Percentiles rank a stretch among this genome's conserved stretches.
Evolutionary conservation across 2,797 vertebrate species (phyloP).

Genomic region (Spatula clypeata): DNA sequence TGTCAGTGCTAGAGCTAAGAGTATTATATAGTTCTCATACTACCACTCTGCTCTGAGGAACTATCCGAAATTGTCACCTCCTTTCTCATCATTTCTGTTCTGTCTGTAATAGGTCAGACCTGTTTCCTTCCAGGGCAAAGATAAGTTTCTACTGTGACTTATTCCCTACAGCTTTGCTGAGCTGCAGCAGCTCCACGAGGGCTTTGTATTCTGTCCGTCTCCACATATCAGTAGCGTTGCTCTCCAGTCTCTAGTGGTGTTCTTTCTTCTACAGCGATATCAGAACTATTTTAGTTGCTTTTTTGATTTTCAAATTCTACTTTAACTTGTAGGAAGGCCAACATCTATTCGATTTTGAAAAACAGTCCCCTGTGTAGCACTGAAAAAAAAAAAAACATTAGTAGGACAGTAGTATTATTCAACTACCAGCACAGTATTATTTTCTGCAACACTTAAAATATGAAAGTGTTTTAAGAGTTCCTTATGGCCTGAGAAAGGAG

Average conservation of each 20-base stretch:
- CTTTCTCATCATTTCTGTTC: neutral
- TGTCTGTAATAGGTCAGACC: neutral
- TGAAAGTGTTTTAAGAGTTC: neutral
- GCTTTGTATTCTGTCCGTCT: neutral
- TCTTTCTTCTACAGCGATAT: neutral
- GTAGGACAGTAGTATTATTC: too few species aligned
- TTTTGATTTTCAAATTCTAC: conserved; percentile 22
- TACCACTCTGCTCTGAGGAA: neutral
- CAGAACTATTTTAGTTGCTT: conserved; percentile 7
- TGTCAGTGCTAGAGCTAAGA: neutral
- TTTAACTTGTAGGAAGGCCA: neutral
- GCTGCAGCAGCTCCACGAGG: neutral
- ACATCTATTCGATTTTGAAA: neutral
- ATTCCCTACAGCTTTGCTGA: neutral
- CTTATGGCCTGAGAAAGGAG: neutral
- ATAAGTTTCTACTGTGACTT: neutral
- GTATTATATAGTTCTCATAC: neutral
- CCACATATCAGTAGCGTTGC: neutral
- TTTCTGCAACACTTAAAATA: neutral
- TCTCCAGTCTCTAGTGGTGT: neutral
- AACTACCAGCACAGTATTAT: neutral
- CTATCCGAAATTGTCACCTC: neutral
- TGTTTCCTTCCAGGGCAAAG: neutral
- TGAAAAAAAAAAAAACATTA: neutral
- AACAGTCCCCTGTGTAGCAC: neutral